Conservation (phyloP, 2,113 vertebrate genomes). For the Leucosticte australis region DNA sequence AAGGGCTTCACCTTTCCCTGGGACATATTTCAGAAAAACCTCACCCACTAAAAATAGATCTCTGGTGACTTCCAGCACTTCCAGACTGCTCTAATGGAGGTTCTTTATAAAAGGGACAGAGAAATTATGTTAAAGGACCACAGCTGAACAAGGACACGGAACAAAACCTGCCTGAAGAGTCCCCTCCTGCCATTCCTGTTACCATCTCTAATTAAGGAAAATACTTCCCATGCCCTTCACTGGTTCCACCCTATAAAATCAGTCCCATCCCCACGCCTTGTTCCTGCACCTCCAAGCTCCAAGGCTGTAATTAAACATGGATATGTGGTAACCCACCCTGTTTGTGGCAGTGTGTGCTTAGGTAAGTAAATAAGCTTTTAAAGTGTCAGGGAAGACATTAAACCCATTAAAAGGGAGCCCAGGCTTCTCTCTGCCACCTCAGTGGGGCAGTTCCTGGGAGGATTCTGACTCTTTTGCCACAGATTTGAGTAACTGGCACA, state of each 20-base stretch:
- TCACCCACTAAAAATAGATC: background rate
- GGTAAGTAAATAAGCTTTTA: background rate
- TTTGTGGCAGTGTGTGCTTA: rapidly evolving
- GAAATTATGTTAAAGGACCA: background rate
- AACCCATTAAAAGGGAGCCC: background rate
- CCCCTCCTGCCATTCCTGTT: background rate
- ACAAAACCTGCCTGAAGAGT: background rate
- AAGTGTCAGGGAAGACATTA: background rate
- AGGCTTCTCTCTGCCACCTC: background rate
- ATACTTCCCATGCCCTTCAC: background rate
- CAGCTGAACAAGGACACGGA: background rate
- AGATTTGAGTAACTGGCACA: background rate
- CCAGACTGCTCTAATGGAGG: background rate
- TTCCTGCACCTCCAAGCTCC: background rate
- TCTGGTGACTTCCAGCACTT: background rate
- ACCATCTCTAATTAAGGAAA: background rate
- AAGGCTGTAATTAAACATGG: background rate
- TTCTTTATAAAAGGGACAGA: background rate
- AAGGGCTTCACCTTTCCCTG: background rate
- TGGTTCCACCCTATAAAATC: background rate
- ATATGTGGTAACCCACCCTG: background rate
- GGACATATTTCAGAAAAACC: background rate
- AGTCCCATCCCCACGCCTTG: background rate
- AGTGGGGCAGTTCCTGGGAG: background rate
- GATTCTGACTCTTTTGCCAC: background rate